Evolutionary conservation across 2,888 invertebrate species (phyloP).

Genomic region (Papilio demoleus): DNA sequence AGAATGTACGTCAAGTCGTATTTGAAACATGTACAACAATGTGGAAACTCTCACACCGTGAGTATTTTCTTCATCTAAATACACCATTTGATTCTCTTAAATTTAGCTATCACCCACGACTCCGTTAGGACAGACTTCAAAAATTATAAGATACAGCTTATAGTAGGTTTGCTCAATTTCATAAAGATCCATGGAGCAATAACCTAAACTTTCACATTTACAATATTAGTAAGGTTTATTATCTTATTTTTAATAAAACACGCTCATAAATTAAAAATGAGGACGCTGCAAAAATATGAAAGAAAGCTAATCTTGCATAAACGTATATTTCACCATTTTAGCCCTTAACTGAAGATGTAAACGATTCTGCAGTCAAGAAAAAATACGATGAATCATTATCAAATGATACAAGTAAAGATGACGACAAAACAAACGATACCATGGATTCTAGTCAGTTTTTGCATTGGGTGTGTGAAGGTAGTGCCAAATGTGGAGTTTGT

Average conservation of each 20-base stretch:
- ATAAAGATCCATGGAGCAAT: too few relatives aligned
- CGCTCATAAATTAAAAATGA: too few relatives aligned
- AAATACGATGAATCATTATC: not conserved
- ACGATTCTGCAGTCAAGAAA: not conserved
- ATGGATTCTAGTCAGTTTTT: slow-evolving; percentile 6
- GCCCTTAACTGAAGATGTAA: not conserved
- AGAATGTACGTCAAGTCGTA: slow-evolving; percentile 47
- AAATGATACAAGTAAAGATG: not conserved
- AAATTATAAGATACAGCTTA: too few relatives aligned
- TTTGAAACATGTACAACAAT: slow-evolving; percentile 42
- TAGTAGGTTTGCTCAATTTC: too few relatives aligned
- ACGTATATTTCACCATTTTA: not conserved
- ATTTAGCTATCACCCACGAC: too few relatives aligned
- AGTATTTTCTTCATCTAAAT: not conserved
- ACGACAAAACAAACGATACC: not conserved
- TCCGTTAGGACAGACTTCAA: too few relatives aligned
- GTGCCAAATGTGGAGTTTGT: slow-evolving; percentile 67
- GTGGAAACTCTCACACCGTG: slow-evolving; percentile 27
- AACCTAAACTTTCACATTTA: too few relatives aligned
- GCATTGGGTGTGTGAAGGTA: slow-evolving; percentile 31
- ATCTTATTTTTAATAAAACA: too few relatives aligned
- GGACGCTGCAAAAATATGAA: not conserved
- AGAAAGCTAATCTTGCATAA: too few relatives aligned
- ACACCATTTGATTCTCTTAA: too few relatives aligned
- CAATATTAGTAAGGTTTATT: too few relatives aligned